Evolutionary conservation across 2,797 vertebrate species (phyloP), one percentile per base, ranked within the genome.

Genomic region (Acanthornis magna): DNA sequence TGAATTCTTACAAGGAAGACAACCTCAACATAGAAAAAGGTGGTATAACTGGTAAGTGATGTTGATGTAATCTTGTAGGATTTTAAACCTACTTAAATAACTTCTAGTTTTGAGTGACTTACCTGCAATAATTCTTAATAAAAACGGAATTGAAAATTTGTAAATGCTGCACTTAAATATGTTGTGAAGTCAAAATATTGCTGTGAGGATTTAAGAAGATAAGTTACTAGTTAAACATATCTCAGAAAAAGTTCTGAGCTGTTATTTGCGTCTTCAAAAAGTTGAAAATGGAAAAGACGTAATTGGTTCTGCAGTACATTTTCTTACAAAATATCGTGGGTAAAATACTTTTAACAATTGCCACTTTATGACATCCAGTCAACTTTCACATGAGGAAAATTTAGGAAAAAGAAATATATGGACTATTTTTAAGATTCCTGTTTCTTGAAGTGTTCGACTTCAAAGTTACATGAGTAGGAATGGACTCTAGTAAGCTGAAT

Each of bases 21-120:
- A 72, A 72, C 30, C 47, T 86, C 60, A 83, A 67, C 50, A 67
- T 89, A 88, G 61, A 81, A 77, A 96, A 94, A 82, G 85, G 19
- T 61, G 72, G 62, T 54, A 11, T 91, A 53, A 95, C 63, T 90
- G 97, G 97, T 98, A 97, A 96, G 93, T 75, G 62, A 18, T 51
- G 48, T 81, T 60, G 48, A 43, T 91, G n/a, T 80, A 78, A 32
- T 67, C 11, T 53, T 62, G 36, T 29, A 67, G 17, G n/a, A 63
- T 71, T 88, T 91, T 54, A 79, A 68, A 76, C 38, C 16, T 45
- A 10, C 9, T 34, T 67, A 71, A 70, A 65, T 51, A 61, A 34
- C 25, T 55, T 81, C 5, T 50, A 12, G 11, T 51, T 92, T 62
- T 75, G 43, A 78, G 51, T 76, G 43, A 73, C 25, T 61, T 65